These are phyloP conservation scores for Ciconia stormi DNA, from an alignment of 2,113 vertebrate genomes.

Conservation along the genomic window DNA sequence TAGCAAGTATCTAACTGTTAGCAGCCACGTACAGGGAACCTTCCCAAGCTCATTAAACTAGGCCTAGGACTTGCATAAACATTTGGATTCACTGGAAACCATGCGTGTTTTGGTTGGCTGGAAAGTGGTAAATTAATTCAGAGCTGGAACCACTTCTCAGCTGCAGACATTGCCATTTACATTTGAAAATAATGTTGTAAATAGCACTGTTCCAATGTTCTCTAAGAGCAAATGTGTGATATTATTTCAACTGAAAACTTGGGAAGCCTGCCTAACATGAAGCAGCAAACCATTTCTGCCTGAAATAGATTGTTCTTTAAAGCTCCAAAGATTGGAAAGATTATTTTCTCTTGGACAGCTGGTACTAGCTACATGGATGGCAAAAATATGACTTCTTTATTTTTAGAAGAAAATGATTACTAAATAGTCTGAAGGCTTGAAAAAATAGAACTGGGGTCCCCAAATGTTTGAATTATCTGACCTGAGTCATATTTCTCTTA, in stretches of 20 bases:
- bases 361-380: neutral
- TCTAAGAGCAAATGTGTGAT: neutral
- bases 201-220: neutral
- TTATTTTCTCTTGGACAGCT: constrained; percentile 29
- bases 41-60: constrained; percentile 9
- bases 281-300: constrained; percentile 23
- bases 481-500: neutral
- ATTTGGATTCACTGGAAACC: constrained; percentile 16
- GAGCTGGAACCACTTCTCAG: constrained; percentile 11
- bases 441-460: neutral
- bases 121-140: constrained; percentile 21
- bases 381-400: neutral
- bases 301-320: constrained; percentile 24
- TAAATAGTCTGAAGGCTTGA: neutral
- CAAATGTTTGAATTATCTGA: neutral
- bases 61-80: neutral
- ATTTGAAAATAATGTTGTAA: constrained; percentile 19
- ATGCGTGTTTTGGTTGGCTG: neutral
- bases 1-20: neutral
- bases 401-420: neutral
- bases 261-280: constrained; percentile 23
- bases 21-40: neutral
- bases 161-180: neutral
- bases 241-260: constrained; percentile 7
- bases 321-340: neutral